These are phyloP conservation scores for Urechis unicinctus DNA, from an alignment of 2,888 invertebrate genomes.

Conservation along the genomic window DNA sequence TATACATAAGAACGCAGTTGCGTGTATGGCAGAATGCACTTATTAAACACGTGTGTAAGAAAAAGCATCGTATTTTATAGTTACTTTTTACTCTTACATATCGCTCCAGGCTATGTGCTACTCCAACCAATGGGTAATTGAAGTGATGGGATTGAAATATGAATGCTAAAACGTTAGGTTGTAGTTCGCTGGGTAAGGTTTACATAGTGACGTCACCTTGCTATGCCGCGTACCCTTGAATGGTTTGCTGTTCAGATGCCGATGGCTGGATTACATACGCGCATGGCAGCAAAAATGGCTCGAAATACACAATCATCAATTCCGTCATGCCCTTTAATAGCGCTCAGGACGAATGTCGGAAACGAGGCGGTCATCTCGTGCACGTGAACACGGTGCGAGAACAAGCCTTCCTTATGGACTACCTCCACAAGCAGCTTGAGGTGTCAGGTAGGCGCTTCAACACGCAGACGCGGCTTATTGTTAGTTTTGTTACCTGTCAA, in stretches of 20 bases:
- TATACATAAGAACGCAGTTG: too few relatives aligned
- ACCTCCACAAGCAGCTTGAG: slow-evolving; percentile 9
- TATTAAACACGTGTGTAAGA: too few relatives aligned
- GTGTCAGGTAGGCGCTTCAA: neutral
- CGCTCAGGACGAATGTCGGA: slow-evolving; percentile 18
- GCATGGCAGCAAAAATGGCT: slow-evolving; percentile 8
- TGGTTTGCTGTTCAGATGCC: neutral
- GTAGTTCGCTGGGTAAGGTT: neutral
- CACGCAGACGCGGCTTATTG: neutral
- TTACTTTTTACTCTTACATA: too few relatives aligned
- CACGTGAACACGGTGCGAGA: slow-evolving; percentile 19
- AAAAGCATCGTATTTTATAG: too few relatives aligned
- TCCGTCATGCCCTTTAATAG: slow-evolving; percentile 14
- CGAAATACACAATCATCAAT: slow-evolving; percentile 15
- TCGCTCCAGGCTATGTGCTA: too few relatives aligned
- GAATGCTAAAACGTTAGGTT: too few relatives aligned
- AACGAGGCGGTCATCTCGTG: slow-evolving; percentile 17
- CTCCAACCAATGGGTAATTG: too few relatives aligned
- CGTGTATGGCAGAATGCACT: too few relatives aligned
- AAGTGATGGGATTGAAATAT: too few relatives aligned
- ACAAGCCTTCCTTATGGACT: slow-evolving; percentile 19
- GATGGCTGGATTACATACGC: slow-evolving; percentile 13
- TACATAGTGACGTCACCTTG: neutral
- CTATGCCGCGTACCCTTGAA: too few relatives aligned
- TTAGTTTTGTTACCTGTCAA: too few relatives aligned